Base-by-base conservation (phyloP, 2,113 vertebrate genomes). In the Neodontobutis hainanensis region DNA sequence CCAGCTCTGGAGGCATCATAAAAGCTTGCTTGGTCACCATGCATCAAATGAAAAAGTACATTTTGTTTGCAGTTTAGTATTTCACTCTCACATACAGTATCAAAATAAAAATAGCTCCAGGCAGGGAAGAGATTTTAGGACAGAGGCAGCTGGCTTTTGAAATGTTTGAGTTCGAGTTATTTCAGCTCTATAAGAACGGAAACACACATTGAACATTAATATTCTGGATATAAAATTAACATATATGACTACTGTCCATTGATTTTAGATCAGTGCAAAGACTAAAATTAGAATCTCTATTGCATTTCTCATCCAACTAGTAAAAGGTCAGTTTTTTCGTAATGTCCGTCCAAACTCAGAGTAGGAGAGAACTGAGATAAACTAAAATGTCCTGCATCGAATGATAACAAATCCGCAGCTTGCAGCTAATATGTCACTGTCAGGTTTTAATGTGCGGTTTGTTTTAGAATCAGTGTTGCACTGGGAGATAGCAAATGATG, bases 21-120 rank as follows among this genome's bases (percentile, higher is more conserved):
- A 68, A 70, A 70, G 67, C 43, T 9, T 12, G 32, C 19, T 50
- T 1, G 4, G 35, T 68, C 66, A 60, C 14, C 3, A 14, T 38
- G 61, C 34, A 35, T 77, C 38, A 75, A 65, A 70, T 42, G 6
- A 75, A 73, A 66, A 69, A 68, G 35, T 34, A 27, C 53, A 19
- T 52, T 70, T 77, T 64, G 38, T 55, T 67, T 84, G 32, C 15
- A 64, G 69, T 64, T 72, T 36, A 48, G 63, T 42, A 53, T 50
- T 78, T 72, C 61, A 14, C 61, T 65, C 61, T 57, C 50, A 38
- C 5, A 66, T 34, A 56, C 34, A 73, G 15, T 27, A 73, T 60
- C n/a, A 27, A 27, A 67, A 27, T 32, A 58, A 73, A 52, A 15
- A 14, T 40, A 49, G 56, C 72, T 73, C 42, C 55, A 61, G 69